Evolutionary conservation across 2,113 vertebrate genomes (phyloP).

Genomic region (Tychaedon coryphoeus): DNA sequence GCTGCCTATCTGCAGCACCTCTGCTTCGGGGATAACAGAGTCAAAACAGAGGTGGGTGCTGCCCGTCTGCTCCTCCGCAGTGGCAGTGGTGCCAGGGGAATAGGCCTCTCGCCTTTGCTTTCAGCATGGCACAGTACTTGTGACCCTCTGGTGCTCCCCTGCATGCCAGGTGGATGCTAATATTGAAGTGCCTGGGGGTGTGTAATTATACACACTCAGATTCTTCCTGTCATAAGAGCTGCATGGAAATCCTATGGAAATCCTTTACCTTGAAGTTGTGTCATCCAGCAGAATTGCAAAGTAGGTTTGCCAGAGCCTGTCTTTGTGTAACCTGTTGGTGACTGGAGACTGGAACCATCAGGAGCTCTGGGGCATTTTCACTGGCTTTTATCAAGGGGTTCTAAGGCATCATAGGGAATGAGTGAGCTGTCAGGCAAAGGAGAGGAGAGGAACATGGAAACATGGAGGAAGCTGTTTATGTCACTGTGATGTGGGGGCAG

Average conservation of each 20-base stretch:
- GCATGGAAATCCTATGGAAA: neutral
- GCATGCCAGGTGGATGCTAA: neutral
- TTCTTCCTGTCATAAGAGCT: neutral
- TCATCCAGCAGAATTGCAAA: neutral
- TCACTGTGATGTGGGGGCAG: neutral
- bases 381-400: neutral
- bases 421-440: neutral
- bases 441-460: neutral
- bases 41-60: conserved; percentile 85
- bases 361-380: neutral
- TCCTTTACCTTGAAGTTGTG: neutral
- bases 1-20: conserved; percentile 97
- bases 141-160: neutral
- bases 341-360: neutral
- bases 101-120: neutral
- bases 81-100: neutral
- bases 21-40: conserved; percentile 92
- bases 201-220: neutral
- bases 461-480: neutral
- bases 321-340: neutral
- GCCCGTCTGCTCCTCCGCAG: neutral
- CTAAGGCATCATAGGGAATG: neutral
- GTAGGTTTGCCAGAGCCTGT: neutral
- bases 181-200: no score
- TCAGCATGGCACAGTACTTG: rapidly evolving